Evolutionary conservation across 2,797 vertebrate genomes (phyloP).

Genomic region (Neosalanx taihuensis): DNA sequence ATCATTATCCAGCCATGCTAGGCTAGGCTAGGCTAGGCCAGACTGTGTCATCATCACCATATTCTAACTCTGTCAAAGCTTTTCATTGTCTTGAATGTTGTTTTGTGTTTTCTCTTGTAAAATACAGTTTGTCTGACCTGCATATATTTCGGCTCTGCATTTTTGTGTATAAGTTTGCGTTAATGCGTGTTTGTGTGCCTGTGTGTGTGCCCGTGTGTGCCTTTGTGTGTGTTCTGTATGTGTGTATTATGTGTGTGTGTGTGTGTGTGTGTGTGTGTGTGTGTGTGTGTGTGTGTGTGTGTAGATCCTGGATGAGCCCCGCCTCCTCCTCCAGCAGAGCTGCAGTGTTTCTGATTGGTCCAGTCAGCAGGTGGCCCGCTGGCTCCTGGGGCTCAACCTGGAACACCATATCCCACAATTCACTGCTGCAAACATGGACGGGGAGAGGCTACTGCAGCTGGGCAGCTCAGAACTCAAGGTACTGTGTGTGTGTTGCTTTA

Average conservation of each 20-base stretch:
- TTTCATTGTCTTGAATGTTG: no score
- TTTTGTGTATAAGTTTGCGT: background rate
- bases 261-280: constrained; percentile 21
- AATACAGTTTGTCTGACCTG: background rate
- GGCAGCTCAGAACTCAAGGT: constrained; percentile 90
- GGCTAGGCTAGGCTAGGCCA: no score
- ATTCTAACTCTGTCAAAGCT: no score
- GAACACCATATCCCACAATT: constrained; percentile 91
- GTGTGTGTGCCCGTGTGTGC: background rate
- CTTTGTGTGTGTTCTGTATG: no score
- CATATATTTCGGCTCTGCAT: background rate
- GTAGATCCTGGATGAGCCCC: constrained; percentile 89
- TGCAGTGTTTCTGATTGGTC: constrained; percentile 85
- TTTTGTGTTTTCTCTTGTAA: background rate
- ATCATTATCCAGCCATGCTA: no score
- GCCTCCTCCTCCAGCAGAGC: constrained; percentile 82
- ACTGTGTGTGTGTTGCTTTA: constrained; percentile 10
- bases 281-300: constrained; percentile 4
- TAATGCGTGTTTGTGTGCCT: constrained; percentile 10
- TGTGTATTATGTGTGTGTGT: background rate
- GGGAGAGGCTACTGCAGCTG: constrained; percentile 87
- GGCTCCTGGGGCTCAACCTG: constrained; percentile 87
- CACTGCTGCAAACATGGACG: constrained; percentile 88
- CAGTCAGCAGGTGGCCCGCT: constrained; percentile 88
- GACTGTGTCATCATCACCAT: background rate